A percentile compares a stretch with the other conserved stretches of the same genome.
Conservation (phyloP, 2,888 invertebrate genomes). For the Bugula neritina region DNA sequence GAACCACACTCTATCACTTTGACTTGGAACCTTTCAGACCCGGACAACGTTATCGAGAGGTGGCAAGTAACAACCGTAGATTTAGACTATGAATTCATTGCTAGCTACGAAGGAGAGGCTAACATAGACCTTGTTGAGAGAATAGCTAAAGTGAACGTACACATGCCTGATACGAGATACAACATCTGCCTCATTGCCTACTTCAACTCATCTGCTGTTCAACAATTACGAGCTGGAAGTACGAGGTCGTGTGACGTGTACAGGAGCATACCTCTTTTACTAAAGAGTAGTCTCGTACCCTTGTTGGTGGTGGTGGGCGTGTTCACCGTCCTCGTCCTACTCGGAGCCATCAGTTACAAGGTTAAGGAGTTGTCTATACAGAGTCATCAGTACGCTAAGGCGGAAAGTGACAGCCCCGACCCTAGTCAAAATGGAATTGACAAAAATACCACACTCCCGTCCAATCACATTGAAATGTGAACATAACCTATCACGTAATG, state of each 20-base stretch:
- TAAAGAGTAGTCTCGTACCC: constrained; percentile 4
- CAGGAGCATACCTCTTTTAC: constrained; percentile 11
- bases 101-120: constrained; percentile 1
- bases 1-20: not conserved
- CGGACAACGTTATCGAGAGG: not conserved
- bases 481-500: too few species aligned
- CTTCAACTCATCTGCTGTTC: not conserved
- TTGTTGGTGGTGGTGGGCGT: not conserved
- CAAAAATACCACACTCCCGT: not conserved
- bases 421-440: not conserved
- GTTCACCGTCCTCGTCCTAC: not conserved
- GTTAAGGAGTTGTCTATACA: not conserved
- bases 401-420: not conserved
- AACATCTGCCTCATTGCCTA: constrained; percentile 20
- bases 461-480: not conserved
- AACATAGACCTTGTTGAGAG: not conserved
- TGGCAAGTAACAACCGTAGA: not conserved
- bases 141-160: not conserved
- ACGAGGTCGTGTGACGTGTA: not conserved
- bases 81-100: not conserved
- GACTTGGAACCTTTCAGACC: constrained; percentile 10
- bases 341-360: not conserved
- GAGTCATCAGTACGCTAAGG: not conserved
- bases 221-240: not conserved
- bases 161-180: not conserved